A percentile compares a stretch with the other conserved stretches of the same genome.
phyloP scores from a whole-genome alignment of 1,140 invertebrate species.

The Cyclina sinensis region DNA sequence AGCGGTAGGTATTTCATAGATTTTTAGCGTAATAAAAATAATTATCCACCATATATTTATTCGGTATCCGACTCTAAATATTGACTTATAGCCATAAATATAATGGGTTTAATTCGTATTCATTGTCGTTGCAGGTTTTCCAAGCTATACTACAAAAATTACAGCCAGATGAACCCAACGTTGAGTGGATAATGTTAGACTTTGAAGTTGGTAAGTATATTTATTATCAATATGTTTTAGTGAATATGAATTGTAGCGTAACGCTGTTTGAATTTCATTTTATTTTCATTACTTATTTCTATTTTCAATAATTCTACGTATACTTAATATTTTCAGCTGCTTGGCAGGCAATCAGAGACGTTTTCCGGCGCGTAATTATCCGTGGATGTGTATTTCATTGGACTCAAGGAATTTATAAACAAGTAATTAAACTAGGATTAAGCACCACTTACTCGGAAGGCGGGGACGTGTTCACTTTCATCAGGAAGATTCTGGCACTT shows the following conservation, averaged over 20 bases:
- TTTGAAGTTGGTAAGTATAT: slow-evolving; percentile 10
- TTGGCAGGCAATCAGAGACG: slow-evolving; percentile 36
- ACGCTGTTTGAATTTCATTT: too few relatives aligned
- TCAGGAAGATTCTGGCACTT: too few relatives aligned
- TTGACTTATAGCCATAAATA: too few relatives aligned
- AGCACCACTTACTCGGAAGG: neutral
- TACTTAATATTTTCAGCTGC: slow-evolving; percentile 13
- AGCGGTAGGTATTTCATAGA: neutral
- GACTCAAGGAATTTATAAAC: slow-evolving; percentile 23
- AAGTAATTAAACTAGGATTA: neutral
- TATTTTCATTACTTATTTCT: too few relatives aligned
- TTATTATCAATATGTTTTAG: too few relatives aligned
- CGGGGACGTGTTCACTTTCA: neutral
- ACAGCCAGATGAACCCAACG: neutral
- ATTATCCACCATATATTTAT: too few relatives aligned
- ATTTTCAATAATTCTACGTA: neutral
- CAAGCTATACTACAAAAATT: too few relatives aligned
- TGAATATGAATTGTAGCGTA: too few relatives aligned
- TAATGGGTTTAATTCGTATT: too few relatives aligned
- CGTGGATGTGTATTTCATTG: slow-evolving; percentile 43
- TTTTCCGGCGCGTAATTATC: neutral
- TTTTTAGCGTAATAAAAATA: too few relatives aligned
- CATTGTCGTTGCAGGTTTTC: too few relatives aligned
- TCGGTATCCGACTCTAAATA: too few relatives aligned
- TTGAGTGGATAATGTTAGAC: slow-evolving; percentile 43